phyloP scores from a whole-genome alignment of 2,797 vertebrate species.

The Distichodus sexfasciatus region DNA sequence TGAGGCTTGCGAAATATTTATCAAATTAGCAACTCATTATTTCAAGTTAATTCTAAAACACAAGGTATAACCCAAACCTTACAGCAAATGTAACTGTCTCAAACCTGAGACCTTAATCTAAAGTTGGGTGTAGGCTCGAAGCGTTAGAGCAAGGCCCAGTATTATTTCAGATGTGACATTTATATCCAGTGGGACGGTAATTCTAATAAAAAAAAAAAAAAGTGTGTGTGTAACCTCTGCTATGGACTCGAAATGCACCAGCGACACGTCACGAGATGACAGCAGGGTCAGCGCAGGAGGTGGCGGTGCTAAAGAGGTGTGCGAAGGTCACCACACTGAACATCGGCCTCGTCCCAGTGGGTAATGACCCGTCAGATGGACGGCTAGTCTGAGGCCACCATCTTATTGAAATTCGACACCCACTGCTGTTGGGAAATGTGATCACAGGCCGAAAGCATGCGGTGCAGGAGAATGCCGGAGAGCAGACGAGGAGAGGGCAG shows the following conservation, averaged over 20 bases:
- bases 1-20: too few relatives aligned
- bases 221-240: not conserved
- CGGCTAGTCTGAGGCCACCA: conserved; percentile 31
- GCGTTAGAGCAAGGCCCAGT: not conserved
- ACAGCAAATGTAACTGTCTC: too few relatives aligned
- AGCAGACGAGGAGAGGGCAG: too few relatives aligned
- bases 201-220: not conserved
- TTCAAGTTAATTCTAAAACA: too few relatives aligned
- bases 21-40: too few relatives aligned
- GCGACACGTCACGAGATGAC: conserved; percentile 7
- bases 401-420: conserved; percentile 43
- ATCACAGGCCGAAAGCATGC: too few relatives aligned
- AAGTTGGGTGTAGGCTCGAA: not conserved
- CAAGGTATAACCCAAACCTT: too few relatives aligned
- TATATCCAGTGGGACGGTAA: not conserved
- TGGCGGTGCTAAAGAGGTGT: conserved; percentile 5
- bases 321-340: conserved; percentile 41
- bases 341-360: conserved; percentile 31
- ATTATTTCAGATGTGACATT: not conserved
- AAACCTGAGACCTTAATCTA: not conserved
- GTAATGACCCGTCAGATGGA: conserved; percentile 47
- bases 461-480: too few relatives aligned
- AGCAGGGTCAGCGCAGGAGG: conserved; percentile 24
- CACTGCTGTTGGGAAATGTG: conserved; percentile 35
- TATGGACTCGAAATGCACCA: conserved; percentile 5